Evolutionary conservation across 2,888 invertebrate genomes (phyloP), one percentile per base, ranked within the genome.

Genomic region (Galerucella nymphaeae): DNA sequence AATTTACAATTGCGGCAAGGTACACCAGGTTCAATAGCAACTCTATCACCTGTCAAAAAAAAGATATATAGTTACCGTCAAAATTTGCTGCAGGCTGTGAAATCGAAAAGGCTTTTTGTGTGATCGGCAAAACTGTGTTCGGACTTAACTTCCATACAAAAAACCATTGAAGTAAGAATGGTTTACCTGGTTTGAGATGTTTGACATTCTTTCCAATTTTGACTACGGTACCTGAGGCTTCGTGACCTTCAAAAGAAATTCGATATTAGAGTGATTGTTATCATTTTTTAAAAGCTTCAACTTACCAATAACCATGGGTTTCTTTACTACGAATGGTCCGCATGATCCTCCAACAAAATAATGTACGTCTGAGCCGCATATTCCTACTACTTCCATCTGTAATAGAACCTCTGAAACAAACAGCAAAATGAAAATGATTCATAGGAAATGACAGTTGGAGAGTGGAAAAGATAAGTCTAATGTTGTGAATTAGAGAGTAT

Each of bases 291-390:
- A 13, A 13, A 13, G 16, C 20, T 23, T 10, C 9, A 53, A 55
- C 57, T 38, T 71, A 86, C 98, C 98, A 84, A 98, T 93, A 42
- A 98, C 90, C 97, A 98, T 97, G 10, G 98, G 98, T 64, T 91
- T 90, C 73, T 91, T 90, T 42, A 97, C 88, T 84, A 97, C 98
- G 85, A 97, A 98, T 84, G 94, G 91, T 0, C 96, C 98, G 83
- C 97, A 97, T 18, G 90, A 86, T 11, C 98, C 98, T 76, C 92
- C 88, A 48, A 91, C 92, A 88, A 96, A 91, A 87, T 98, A 98
- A 87, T 97, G 97, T 6, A 99, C 96, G 87, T 99, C 98, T 0
- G 94, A 94, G 0, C 98, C 98, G 85, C 98, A 99, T 82, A 99
- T 98, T n/a, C 98, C 98, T 61, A 98, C 96, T 78, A 93, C 93